Evolutionary conservation across 2,888 invertebrate genomes (phyloP).

Genomic region (Phrixothrix hirtus): DNA sequence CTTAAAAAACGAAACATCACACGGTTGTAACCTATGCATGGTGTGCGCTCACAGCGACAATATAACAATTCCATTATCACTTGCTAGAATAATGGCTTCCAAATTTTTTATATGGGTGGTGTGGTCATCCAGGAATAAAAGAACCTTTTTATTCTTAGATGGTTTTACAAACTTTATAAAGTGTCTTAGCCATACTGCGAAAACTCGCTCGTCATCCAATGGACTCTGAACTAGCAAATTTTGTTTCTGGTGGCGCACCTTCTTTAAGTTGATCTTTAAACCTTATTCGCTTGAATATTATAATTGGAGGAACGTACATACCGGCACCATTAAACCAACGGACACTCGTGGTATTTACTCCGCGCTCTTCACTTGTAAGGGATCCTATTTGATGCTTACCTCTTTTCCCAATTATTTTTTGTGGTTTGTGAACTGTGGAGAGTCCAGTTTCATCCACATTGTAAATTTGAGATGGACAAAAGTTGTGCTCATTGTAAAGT

Average conservation of each 20-base stretch:
- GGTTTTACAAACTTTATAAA: constrained; percentile 28
- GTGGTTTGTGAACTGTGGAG: neutral
- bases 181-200: constrained; percentile 24
- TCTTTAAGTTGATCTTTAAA: constrained; percentile 1
- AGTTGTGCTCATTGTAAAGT: neutral
- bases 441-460: too few relatives aligned
- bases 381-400: too few relatives aligned
- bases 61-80: constrained; percentile 34
- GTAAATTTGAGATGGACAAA: too few relatives aligned
- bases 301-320: neutral
- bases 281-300: neutral
- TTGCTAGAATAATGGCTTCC: constrained; percentile 28
- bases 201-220: constrained; percentile 35
- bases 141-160: constrained; percentile 9
- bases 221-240: constrained; percentile 27
- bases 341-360: neutral
- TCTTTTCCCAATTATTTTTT: neutral
- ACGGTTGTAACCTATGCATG: too few relatives aligned
- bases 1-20: constrained; percentile 35
- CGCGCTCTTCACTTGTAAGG: neutral
- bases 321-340: neutral
- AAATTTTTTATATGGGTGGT: too few relatives aligned
- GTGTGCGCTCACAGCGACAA: too few relatives aligned
- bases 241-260: constrained; percentile 10
- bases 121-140: constrained; percentile 27